Conservation (phyloP, 2,888 invertebrate species). For the Disparrhopalites patrizii region DNA sequence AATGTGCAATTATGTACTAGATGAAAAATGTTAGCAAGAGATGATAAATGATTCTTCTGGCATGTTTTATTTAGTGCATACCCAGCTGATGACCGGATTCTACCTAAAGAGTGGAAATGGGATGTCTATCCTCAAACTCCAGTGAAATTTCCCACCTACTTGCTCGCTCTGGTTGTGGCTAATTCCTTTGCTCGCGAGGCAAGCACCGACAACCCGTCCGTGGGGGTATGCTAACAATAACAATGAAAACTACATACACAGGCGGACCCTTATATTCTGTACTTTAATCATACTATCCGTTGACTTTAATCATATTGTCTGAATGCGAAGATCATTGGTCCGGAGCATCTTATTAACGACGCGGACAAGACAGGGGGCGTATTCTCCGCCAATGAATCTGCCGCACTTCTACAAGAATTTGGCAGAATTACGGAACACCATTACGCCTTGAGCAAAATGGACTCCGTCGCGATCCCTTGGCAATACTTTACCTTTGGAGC, state of each 20-base stretch:
- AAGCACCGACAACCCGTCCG: no score
- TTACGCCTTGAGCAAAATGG: slow-evolving; percentile 41
- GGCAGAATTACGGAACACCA: background rate
- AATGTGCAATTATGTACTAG: no score
- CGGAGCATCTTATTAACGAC: slow-evolving; percentile 15
- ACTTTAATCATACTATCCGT: background rate
- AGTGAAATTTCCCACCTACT: slow-evolving; percentile 36
- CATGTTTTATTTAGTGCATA: no score
- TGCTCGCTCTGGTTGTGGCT: slow-evolving; percentile 37
- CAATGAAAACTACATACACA: no score
- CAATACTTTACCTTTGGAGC: slow-evolving; percentile 31
- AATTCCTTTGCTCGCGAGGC: slow-evolving; percentile 26
- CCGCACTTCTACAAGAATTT: slow-evolving; percentile 30
- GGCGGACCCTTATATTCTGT: no score
- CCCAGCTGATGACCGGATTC: no score
- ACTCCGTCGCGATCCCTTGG: slow-evolving; percentile 36
- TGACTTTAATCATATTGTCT: background rate
- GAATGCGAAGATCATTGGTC: slow-evolving; percentile 35
- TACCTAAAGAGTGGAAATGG: slow-evolving; percentile 6
- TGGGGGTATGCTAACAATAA: no score
- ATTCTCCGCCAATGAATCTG: slow-evolving; percentile 28
- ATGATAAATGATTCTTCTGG: no score
- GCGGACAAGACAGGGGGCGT: slow-evolving; percentile 13
- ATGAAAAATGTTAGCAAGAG: no score
- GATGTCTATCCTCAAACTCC: slow-evolving; percentile 14